Evolutionary conservation across 2,113 vertebrate genomes (phyloP), one percentile per base, ranked within the genome.

Genomic region (Epinephelus cyanopodus): DNA sequence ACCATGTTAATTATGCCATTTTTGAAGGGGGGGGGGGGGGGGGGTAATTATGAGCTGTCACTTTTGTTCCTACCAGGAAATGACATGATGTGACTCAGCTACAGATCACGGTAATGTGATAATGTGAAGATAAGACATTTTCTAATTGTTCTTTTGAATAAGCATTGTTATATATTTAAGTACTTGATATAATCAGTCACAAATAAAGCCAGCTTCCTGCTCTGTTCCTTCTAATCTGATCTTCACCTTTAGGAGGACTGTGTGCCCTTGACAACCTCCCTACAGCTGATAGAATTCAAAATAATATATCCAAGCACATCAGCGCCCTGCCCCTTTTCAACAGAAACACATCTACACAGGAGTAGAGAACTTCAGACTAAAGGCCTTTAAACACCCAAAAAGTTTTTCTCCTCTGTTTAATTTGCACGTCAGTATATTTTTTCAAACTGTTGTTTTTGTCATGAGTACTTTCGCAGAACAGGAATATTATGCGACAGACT

Each of bases 161-260:
- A 60, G 66, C 56, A 37, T 37, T 37, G 33, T 37, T 79, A 75
- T 5, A 73, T 70, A 70, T 70, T 76, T n/a, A 54, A 21, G 39
- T n/a, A 58, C 48, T 53, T 70, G 60, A 80, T 87, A 62, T 29
- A 71, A 71, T 76, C 67, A 60, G 68, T 67, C 68, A 53, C 23
- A 83, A 75, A 72, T 66, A 33, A 37, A 66, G 67, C 23, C 21
- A 66, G 62, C 69, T 62, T 42, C 52, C 33, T 33, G 74, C 73
- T 83, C 50, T 37, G 25, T 67, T 21, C 12, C 37, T 67, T 21
- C 17, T 77, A n/a, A 68, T 86, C 53, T 76, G 66, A 75, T 80
- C 11, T 25, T 42, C 54, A 45, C 64, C 39, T 70, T 65, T 33
- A 29, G 29, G 76, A 84, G 29, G 76, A 84, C 45, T 33, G 52